Evolutionary conservation across 2,113 vertebrate species (phyloP), one percentile per base, ranked within the genome.

Genomic region (Psophia crepitans): DNA sequence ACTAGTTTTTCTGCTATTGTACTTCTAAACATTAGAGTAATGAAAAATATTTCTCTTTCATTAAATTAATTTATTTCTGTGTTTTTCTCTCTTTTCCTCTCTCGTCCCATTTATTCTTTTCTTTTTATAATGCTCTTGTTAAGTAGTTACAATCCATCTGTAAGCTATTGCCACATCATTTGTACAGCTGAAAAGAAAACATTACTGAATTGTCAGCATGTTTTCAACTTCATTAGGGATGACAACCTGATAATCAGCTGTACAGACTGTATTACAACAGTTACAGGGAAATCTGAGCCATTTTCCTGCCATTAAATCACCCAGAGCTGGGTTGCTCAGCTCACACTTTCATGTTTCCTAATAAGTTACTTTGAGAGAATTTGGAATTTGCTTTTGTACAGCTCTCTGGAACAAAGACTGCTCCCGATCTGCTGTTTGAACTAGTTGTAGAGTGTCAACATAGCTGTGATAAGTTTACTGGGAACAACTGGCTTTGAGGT

Each of bases 181-280:
- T 96, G 89, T 65, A 93, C 75, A 93, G 94, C 94, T 96, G 86
- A 97, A 96, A 95, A 93, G 88, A 94, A 97, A 96, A 96, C 90
- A 82, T 90, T 95, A 73, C 84, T 88, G 94, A 96, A 89, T 95
- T 96, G 84, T 97, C 92, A 97, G 89, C 83, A 73, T 88, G 74
- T 97, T 98, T 98, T 97, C 93, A 95, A 95, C 91, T 96, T 98
- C 95, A 97, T 97, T 98, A 92, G 96, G 96, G 91, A 89, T 95
- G 97, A 96, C 96, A 97, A 93, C 95, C 70, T 96, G 90, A 94
- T 95, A 96, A 97, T 97, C 96, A 96, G 48, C 87, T 93, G 81
- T 93, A 90, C 70, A 94, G 92, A 39, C 90, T 84, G 14, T 44
- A 95, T 77, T 92, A 66, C 46, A 76, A 63, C 48, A 60, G 53